phyloP scores from a whole-genome alignment of 2,888 invertebrate genomes.

The Alviniconcha strummeri region DNA sequence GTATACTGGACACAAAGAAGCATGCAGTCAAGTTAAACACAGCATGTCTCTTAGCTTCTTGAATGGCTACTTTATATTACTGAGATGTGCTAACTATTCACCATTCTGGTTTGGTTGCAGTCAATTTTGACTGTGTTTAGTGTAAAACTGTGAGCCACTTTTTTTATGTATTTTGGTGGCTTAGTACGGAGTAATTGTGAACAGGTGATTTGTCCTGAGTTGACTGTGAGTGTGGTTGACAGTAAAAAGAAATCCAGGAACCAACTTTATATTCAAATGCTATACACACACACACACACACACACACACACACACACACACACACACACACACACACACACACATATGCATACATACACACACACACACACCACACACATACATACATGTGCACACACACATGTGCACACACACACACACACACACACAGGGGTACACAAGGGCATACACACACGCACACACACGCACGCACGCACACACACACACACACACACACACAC shows the following conservation, averaged over 20 bases:
- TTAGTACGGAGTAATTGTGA: background rate
- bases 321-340: constrained; percentile 1
- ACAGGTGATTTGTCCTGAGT: background rate
- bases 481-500: background rate
- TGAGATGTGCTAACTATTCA: no score
- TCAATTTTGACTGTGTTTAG: background rate
- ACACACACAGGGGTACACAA: background rate
- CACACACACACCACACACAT: constrained; percentile 2
- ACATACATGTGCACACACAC: no score
- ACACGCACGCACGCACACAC: constrained; percentile 13
- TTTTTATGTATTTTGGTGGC: background rate
- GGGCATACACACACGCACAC: background rate
- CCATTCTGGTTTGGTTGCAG: background rate
- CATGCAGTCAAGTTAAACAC: no score
- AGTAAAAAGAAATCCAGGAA: background rate
- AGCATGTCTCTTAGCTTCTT: no score
- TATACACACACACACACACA: background rate
- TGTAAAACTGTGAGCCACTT: background rate
- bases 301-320: constrained; percentile 1
- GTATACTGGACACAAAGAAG: no score
- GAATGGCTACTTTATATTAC: no score
- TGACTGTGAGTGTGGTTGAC: background rate
- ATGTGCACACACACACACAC: no score
- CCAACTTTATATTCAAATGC: background rate
- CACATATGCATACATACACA: background rate